These are phyloP conservation scores for Galago senegalensis DNA, from an alignment of 2,797 vertebrate genomes.

Conservation along the genomic window DNA sequence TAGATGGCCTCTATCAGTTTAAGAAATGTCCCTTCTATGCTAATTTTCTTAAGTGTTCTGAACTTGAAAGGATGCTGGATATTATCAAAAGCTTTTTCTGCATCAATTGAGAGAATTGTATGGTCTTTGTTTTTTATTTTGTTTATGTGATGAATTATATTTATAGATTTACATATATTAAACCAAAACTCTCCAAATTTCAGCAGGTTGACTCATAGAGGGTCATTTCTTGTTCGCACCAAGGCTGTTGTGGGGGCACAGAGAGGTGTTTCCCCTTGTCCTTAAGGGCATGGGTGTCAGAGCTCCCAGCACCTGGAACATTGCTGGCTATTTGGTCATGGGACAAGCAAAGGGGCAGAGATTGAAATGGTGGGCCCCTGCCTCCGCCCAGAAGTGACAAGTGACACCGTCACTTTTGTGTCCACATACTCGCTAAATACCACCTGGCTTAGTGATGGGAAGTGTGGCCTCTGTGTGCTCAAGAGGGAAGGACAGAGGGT, in stretches of 20 bases:
- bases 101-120: too few species aligned
- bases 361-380: neutral
- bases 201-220: neutral
- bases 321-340: neutral
- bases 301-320: neutral
- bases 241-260: neutral
- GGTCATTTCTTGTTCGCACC: neutral
- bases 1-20: too few species aligned
- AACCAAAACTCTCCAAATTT: neutral
- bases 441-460: neutral
- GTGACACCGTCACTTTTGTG: neutral
- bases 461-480: neutral
- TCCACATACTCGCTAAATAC: neutral
- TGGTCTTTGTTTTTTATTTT: too few species aligned
- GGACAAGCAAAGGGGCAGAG: neutral
- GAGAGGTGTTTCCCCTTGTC: neutral
- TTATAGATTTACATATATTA: too few species aligned
- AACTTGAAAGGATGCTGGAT: too few species aligned
- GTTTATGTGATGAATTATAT: too few species aligned
- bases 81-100: too few species aligned
- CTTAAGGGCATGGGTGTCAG: neutral
- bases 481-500: neutral
- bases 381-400: neutral
- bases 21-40: too few species aligned
- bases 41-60: too few species aligned